Evolutionary conservation across 2,113 vertebrate species (phyloP), one percentile per base, ranked within the genome.

Genomic region (Lophius piscatorius): DNA sequence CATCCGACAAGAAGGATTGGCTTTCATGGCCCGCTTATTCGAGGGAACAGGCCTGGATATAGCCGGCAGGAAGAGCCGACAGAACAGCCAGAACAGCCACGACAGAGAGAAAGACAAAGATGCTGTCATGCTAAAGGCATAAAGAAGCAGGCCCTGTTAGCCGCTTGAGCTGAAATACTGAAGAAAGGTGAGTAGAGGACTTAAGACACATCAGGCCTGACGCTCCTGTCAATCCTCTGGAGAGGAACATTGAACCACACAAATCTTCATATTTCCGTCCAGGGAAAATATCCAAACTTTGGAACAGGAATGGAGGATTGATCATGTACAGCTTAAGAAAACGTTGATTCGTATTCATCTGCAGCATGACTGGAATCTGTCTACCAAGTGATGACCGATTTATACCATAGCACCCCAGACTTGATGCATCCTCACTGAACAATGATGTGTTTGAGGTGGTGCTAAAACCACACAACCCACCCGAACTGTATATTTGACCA

Each of bases 21-120:
- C 72, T 2, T 93, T 93, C 74, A 92, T 93, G 92, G 91, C 90
- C 1, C 85, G 87, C n/a, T 54, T 93, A 58, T 93, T 93, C 2
- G 92, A 93, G 45, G 81, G 74, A 21, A 75, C 89, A 0, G 88
- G 63, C 1, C 28, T 84, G 0, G 90, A 93, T 11, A 68, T 59
- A 0, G 51, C 29, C 10, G 51, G 56, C 5, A 81, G 82, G 34
- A 90, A 84, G 74, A 76, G 70, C 45, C 72, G 76, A 0, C 80
- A 87, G 64, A 82, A 84, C 86, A 91, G 87, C 72, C 87, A 83
- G 63, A 87, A 90, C 77, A 90, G 89, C 50, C 68, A 69, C 0
- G 89, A 89, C 2, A 86, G 60, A 24, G 82, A 90, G 16, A 83
- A 66, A 41, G 82, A 91, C 0, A 61, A 62, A 0, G 83, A 76